These are phyloP conservation scores for Dryobotodes eremita DNA, from an alignment of 2,888 invertebrate species.

Conservation along the genomic window DNA sequence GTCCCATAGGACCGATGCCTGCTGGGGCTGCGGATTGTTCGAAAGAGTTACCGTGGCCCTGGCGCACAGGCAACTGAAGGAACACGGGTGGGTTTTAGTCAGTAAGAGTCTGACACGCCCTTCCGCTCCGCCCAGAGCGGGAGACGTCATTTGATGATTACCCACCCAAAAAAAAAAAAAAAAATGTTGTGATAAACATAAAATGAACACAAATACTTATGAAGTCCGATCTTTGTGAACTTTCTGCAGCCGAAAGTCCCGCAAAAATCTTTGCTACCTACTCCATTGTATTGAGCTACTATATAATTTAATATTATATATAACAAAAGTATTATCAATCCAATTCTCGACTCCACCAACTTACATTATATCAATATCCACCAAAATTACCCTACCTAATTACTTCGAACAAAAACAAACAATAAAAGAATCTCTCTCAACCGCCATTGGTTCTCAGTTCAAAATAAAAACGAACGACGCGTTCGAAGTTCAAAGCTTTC, in stretches of 20 bases:
- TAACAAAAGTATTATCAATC: background rate
- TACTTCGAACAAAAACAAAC: conserved; percentile 61
- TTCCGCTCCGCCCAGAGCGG: too few relatives aligned
- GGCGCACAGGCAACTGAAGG: too few relatives aligned
- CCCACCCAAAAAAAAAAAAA: too few relatives aligned
- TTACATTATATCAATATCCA: conserved; percentile 5
- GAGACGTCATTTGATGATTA: too few relatives aligned
- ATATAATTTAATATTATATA: background rate
- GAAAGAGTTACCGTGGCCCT: too few relatives aligned
- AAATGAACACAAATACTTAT: background rate
- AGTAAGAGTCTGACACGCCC: too few relatives aligned
- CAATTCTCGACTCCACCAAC: background rate
- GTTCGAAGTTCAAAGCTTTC: conserved; percentile 86
- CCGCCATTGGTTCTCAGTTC: conserved; percentile 80
- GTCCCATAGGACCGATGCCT: too few relatives aligned
- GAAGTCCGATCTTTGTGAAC: background rate
- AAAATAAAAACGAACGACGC: conserved; percentile 82
- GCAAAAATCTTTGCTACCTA: background rate
- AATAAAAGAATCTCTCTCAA: conserved; percentile 62
- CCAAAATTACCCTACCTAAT: conserved; percentile 43
- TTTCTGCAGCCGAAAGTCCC: background rate
- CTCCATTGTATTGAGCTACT: background rate
- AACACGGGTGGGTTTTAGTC: too few relatives aligned
- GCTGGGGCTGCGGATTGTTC: too few relatives aligned
- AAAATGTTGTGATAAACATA: too few relatives aligned